Conservation (phyloP, 2,888 invertebrate genomes). For the Cheilosia impressa region DNA sequence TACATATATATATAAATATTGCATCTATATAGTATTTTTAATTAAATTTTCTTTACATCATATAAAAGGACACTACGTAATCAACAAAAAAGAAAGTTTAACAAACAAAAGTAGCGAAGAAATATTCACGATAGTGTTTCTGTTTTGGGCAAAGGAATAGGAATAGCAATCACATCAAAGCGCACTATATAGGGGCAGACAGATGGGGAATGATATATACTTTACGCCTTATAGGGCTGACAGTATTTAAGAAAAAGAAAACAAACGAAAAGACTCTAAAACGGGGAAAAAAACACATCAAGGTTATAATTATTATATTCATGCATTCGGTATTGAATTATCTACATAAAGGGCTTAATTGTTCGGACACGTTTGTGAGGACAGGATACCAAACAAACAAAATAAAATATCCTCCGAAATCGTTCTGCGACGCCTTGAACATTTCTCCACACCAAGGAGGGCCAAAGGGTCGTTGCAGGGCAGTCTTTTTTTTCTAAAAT, state of each 20-base stretch:
- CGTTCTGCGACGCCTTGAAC: too few species aligned
- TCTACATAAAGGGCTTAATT: neutral
- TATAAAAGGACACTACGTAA: slow-evolving; percentile 9
- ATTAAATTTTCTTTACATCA: slow-evolving; percentile 3
- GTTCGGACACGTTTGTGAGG: neutral
- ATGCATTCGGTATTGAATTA: neutral
- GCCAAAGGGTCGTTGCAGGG: too few species aligned
- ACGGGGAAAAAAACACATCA: neutral
- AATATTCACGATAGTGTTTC: neutral
- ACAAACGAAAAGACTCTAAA: neutral
- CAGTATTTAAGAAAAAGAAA: neutral
- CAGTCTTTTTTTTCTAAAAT: too few species aligned
- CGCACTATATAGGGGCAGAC: neutral
- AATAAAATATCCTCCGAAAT: too few species aligned
- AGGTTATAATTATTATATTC: slow-evolving; percentile 1
- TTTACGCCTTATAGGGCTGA: neutral
- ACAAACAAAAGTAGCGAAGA: slow-evolving; percentile 6
- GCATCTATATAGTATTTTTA: neutral
- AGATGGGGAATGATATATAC: neutral
- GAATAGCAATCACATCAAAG: slow-evolving; percentile 13
- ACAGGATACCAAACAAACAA: too few species aligned
- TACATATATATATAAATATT: slow-evolving; percentile 26
- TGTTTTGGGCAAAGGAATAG: slow-evolving; percentile 9
- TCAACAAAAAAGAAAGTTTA: slow-evolving; percentile 2
- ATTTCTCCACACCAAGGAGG: too few species aligned